These are phyloP conservation scores for Vollenhovia emeryi DNA, from an alignment of 1,140 invertebrate species.

Conservation along the genomic window DNA sequence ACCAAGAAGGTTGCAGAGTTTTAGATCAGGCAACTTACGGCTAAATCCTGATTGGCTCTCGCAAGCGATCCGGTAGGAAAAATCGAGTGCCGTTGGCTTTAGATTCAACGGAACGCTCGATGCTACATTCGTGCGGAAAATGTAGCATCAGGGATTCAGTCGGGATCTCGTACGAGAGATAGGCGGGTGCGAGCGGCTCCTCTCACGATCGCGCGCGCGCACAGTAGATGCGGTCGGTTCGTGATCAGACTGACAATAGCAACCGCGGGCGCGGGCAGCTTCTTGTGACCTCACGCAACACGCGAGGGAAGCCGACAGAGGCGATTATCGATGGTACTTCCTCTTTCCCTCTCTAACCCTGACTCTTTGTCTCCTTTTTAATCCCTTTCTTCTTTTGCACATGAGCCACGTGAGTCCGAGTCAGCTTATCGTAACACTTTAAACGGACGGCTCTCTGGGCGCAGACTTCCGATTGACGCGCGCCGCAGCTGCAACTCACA, in stretches of 20 bases:
- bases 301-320: slow-evolving; percentile 8
- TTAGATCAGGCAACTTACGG: too few relatives aligned
- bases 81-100: too few relatives aligned
- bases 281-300: slow-evolving; percentile 47
- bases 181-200: not conserved
- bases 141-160: not conserved
- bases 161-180: not conserved
- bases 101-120: not conserved
- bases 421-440: not conserved
- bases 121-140: slow-evolving; percentile 8
- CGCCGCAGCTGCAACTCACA: slow-evolving; percentile 15
- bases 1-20: too few relatives aligned
- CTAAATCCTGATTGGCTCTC: too few relatives aligned
- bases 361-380: not conserved
- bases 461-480: slow-evolving; percentile 37
- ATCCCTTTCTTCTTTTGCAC: not conserved
- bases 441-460: not conserved
- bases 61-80: too few relatives aligned
- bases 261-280: slow-evolving; percentile 9
- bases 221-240: slow-evolving; percentile 49
- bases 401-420: not conserved
- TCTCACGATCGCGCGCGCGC: not conserved
- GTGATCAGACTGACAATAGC: slow-evolving; percentile 53
- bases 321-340: slow-evolving; percentile 49
- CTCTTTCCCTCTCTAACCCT: not conserved